phyloP scores from a whole-genome alignment of 2,797 vertebrate genomes.

The Xiphophorus birchmanni region DNA sequence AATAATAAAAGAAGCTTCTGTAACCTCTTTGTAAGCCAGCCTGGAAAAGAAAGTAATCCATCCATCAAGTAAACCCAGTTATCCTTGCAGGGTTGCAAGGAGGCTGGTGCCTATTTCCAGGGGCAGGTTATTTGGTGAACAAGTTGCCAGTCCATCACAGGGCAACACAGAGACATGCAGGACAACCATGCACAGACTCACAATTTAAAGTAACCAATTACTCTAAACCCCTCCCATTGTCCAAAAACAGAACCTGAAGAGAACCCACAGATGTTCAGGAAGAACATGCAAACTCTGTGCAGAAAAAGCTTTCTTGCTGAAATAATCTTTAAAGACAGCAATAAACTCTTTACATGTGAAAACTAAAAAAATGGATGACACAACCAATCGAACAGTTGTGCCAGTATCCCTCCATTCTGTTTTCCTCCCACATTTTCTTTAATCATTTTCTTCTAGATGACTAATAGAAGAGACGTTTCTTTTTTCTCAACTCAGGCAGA shows the following conservation, averaged over 20 bases:
- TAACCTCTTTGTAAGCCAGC: background rate
- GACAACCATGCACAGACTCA: background rate
- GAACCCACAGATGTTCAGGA: background rate
- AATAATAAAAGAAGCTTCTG: background rate
- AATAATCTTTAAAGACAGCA: background rate
- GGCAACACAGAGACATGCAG: background rate
- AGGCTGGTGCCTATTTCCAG: too few species aligned
- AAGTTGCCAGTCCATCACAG: background rate
- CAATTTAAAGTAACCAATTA: background rate
- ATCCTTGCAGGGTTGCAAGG: too few species aligned
- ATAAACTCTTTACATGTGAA: background rate
- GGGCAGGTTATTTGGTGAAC: too few species aligned
- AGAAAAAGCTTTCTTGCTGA: background rate
- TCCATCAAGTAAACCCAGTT: background rate
- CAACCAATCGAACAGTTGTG: constrained; percentile 24
- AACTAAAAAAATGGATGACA: constrained; percentile 7
- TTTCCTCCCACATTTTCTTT: constrained; percentile 56
- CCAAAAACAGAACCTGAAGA: background rate
- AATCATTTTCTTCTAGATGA: constrained; percentile 44
- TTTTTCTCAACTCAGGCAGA: constrained; percentile 39
- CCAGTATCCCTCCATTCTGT: constrained; percentile 31
- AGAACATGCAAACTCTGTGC: too few species aligned
- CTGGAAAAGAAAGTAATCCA: background rate
- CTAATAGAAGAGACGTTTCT: constrained; percentile 25
- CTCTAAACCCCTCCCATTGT: background rate